Conservation (phyloP, 2,888 invertebrate species). For the Pyrgus malvae region DNA sequence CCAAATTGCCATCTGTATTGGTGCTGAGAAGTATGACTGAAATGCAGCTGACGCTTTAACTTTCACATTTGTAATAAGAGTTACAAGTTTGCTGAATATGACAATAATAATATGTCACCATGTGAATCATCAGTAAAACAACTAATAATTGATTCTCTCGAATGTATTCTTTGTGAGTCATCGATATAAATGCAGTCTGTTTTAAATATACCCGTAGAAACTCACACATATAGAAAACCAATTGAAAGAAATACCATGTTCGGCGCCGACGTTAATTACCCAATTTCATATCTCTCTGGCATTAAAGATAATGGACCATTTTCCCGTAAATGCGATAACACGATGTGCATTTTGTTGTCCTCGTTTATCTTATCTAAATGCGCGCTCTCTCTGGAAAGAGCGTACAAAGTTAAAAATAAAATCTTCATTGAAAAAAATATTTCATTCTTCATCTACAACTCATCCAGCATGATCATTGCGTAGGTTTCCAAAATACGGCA, state of each 20-base stretch:
- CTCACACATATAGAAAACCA: neutral
- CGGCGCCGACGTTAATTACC: no score
- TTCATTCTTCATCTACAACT: no score
- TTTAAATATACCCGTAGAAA: neutral
- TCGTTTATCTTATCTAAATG: conserved; percentile 7
- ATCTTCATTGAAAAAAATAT: neutral
- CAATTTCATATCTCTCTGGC: no score
- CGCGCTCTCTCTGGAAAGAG: neutral
- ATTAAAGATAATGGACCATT: neutral
- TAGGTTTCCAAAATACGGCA: no score
- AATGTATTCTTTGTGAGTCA: conserved; percentile 18
- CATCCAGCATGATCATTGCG: no score
- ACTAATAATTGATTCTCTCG: conserved; percentile 12
- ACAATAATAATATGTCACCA: no score
- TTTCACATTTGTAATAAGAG: no score
- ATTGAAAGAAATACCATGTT: neutral
- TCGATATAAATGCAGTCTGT: conserved; percentile 5
- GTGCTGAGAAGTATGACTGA: no score
- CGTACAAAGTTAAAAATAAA: neutral
- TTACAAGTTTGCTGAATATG: neutral
- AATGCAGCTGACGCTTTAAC: no score
- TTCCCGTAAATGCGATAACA: conserved; percentile 3
- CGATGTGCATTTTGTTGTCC: neutral
- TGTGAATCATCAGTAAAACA: neutral
- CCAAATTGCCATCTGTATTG: neutral